Evolutionary conservation across 2,797 vertebrate species (phyloP), one percentile per base, ranked within the genome.

Genomic region (Picus viridis): DNA sequence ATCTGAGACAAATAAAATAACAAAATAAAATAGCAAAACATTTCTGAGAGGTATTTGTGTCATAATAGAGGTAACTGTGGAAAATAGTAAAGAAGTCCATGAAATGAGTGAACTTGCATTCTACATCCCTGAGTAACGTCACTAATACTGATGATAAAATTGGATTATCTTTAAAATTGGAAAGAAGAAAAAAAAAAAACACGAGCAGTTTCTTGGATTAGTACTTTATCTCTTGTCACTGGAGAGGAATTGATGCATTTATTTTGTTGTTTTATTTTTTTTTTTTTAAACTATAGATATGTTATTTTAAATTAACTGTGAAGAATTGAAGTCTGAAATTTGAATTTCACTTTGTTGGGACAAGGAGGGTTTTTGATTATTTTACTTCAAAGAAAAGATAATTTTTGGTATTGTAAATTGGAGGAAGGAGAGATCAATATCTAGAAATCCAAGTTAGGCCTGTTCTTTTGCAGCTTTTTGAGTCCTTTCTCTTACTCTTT

Each of bases 1-100:
- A 72, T 78, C 30, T 62, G 75, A 90, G 68, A 82, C 30, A 94
- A 90, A 84, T 49, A 86, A 76, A 94, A 82, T 30, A 84, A 36
- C 18, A 89, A 84, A 90, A 81, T 49, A 86, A 76, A 94, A 82
- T 30, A 84, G 32, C 16, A 89, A 84, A 94, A 68, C 5, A 30
- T 58, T 69, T 84, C 68, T 92, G 82, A 82, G 82, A 82, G 22
- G 30, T 69, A 69, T 86, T 86, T 27, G 7, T 89, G 51, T 84
- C 67, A 34, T 12, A 78, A 36, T 71, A 75, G 12, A 72, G 45
- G 49, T 45, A 93, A 49, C 59, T 54, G 30, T 59, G 47, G 36
- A 86, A 91, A 93, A 75, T 13, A 86, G 32, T 17, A 81, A 36
- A 82, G 74, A 82, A 81, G 32, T 32, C 49, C 27, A 58, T 2